Percentiles rank a stretch among this genome's conserved stretches.
These are phyloP conservation scores for Odocoileus hemionus DNA, from an alignment of 2,113 vertebrate genomes.

Conservation along the genomic window DNA sequence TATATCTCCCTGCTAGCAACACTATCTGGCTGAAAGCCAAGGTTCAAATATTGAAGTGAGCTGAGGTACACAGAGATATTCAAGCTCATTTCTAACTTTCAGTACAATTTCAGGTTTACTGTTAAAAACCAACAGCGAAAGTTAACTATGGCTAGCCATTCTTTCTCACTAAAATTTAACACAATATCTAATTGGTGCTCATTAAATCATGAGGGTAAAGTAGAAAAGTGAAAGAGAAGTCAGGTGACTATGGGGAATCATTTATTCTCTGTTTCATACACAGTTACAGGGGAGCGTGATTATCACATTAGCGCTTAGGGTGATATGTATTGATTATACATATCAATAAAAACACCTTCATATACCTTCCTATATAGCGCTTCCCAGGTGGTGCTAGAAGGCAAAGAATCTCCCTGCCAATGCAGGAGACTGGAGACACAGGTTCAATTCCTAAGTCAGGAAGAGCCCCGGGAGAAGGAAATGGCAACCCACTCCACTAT, in stretches of 20 bases:
- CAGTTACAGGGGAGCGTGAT: neutral
- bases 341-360: neutral
- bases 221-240: neutral
- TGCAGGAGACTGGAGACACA: neutral
- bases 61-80: neutral
- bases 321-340: neutral
- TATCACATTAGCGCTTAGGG: neutral
- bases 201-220: neutral
- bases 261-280: neutral
- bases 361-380: neutral
- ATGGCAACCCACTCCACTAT: neutral
- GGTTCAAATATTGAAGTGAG: neutral
- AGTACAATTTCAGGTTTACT: neutral
- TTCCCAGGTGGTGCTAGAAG: neutral
- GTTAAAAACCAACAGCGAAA: neutral
- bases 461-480: neutral
- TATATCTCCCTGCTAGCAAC: neutral
- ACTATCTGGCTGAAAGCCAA: neutral
- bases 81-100: neutral
- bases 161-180: neutral
- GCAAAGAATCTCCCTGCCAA: neutral
- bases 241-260: neutral
- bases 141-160: neutral
- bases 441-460: neutral
- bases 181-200: neutral